Evolutionary conservation across 2,113 vertebrate genomes (phyloP).

Genomic region (Brachypteracias leptosomus): DNA sequence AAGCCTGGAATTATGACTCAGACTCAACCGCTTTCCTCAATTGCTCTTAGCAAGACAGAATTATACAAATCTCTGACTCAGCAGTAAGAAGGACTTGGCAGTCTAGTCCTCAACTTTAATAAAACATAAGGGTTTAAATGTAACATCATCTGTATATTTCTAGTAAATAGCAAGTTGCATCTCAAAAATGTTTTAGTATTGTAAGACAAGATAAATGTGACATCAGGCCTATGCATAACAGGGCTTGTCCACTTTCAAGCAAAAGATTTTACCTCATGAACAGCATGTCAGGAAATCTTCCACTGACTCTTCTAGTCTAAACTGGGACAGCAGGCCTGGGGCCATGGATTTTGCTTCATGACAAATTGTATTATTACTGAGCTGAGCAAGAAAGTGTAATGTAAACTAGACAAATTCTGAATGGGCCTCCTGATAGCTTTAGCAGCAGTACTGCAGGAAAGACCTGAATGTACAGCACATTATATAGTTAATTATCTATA

Average conservation of each 20-base stretch:
- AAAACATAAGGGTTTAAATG: not conserved
- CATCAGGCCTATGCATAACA: not conserved
- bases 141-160: not conserved
- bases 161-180: not conserved
- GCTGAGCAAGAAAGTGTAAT: not conserved
- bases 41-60: not conserved
- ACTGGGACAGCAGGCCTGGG: not conserved
- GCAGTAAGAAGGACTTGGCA: not conserved
- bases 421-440: not conserved
- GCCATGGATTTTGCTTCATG: not conserved
- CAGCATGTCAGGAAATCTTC: not conserved
- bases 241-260: not conserved
- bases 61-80: not conserved
- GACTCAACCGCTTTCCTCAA: not conserved
- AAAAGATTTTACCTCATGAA: not conserved
- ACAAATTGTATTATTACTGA: not conserved
- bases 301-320: not conserved
- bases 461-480: not conserved
- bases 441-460: not conserved
- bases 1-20: constrained; percentile 27
- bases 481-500: not conserved
- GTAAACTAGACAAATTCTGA: not conserved
- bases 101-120: not conserved
- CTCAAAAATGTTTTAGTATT: not conserved
- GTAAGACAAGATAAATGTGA: not conserved